Conservation (phyloP, 1,140 invertebrate species). For the Drosophila sechellia region DNA sequence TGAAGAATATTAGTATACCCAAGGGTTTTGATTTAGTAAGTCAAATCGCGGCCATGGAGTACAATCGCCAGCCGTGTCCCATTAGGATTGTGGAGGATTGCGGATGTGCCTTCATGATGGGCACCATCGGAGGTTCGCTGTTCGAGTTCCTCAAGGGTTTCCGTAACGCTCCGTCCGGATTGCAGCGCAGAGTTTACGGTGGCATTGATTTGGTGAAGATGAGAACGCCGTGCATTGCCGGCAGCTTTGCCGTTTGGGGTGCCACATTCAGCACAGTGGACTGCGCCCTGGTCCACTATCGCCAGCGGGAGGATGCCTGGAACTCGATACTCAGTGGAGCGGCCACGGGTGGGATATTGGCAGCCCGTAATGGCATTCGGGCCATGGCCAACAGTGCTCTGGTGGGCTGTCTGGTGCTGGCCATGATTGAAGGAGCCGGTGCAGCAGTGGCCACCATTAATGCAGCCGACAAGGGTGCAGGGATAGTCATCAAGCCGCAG, state of each 20-base stretch:
- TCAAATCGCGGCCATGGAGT: constrained; percentile 40
- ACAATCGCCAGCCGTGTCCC: constrained; percentile 69
- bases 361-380: constrained; percentile 62
- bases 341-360: constrained; percentile 62
- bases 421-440: constrained; percentile 63
- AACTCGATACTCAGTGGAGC: constrained; percentile 71
- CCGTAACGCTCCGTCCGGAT: constrained; percentile 54
- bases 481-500: neutral
- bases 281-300: constrained; percentile 57
- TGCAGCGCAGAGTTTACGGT: constrained; percentile 57
- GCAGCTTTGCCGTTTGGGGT: constrained; percentile 69
- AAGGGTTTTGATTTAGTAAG: too few species aligned
- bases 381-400: constrained; percentile 71
- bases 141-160: constrained; percentile 65
- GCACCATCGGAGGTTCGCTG: constrained; percentile 58
- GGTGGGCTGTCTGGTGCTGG: constrained; percentile 64
- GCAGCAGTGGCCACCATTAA: constrained; percentile 68
- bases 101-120: constrained; percentile 73
- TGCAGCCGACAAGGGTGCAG: constrained; percentile 30
- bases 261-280: constrained; percentile 69
- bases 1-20: neutral
- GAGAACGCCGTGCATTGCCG: constrained; percentile 64
- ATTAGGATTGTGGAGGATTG: constrained; percentile 71
- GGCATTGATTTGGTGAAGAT: constrained; percentile 63
- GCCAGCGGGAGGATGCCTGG: constrained; percentile 65